Evolutionary conservation across 2,113 vertebrate species (phyloP), one percentile per base, ranked within the genome.

Genomic region (Diadophis punctatus): DNA sequence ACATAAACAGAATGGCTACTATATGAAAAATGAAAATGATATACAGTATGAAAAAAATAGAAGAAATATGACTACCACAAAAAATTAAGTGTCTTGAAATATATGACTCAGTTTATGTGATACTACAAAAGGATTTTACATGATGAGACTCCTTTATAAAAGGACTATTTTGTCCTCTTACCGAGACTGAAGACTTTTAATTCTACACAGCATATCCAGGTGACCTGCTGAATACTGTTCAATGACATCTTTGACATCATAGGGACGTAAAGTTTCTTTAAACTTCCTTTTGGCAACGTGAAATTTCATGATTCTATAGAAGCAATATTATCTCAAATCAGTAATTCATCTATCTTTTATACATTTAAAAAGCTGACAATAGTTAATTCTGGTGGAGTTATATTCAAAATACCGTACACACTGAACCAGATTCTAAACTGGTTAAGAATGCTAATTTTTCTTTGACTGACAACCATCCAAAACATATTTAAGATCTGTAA

Each of bases 191-290:
- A 99, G 98, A 91, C 98, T 99, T 96, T 99, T 99, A 96, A 99
- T 99, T 94, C 99, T 98, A 95, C 99, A 99, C 92, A 99, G 95
- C 99, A 99, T 99, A 97, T 99, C 99, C 96, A 99, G 96, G 86
- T 99, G 99, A 48, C 99, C 99, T 2, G 99, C 99, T 56, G 99
- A 99, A 96, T 99, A 99, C 96, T 99, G 99, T 96, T 99, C 99
- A 87, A 99, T 99, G 93, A 99, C 99, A 93, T 99, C 99, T 97
- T 99, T 99, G 91, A 99, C 99, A 93, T 99, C 99, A 43, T 99
- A 99, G 0, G 99, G 99, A 60, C 99, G 98, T 94, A 99, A 96
- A 0, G 99, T 99, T 97, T 99, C 99, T 94, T 99, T 99, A 93
- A 99, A 99, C 96, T 99, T 99, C 92, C 99, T 98, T 96, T 99